phyloP scores from a whole-genome alignment of 2,113 vertebrate genomes.

The Eudyptes chrysolophus region DNA sequence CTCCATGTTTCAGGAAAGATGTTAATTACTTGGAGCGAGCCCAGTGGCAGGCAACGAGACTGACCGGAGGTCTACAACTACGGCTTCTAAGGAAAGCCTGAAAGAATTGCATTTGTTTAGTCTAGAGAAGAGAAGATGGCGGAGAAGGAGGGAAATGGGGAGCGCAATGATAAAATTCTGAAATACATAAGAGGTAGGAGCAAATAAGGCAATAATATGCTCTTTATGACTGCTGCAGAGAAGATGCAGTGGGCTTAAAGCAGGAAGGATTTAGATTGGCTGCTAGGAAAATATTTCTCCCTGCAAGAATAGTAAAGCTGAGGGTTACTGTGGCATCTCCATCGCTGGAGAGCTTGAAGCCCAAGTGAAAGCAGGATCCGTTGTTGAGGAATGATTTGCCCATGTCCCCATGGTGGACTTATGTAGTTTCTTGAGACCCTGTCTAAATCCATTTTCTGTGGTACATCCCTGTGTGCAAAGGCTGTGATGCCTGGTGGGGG shows the following conservation, averaged over 20 bases:
- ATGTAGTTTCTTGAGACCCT: not conserved
- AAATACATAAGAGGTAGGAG: not conserved
- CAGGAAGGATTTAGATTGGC: not conserved
- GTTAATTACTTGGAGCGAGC: not conserved
- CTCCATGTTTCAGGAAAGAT: not conserved
- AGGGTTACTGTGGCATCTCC: not conserved
- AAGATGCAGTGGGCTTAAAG: not conserved
- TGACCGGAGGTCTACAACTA: not conserved
- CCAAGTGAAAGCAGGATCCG: accelerated
- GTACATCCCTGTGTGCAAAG: accelerated
- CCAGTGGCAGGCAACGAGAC: not conserved
- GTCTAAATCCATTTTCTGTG: not conserved
- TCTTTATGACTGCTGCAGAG: not conserved
- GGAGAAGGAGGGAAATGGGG: not conserved
- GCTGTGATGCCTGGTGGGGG: not conserved
- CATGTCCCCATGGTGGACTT: not conserved
- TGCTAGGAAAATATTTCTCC: not conserved
- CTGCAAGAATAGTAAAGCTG: not conserved
- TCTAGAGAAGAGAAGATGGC: not conserved
- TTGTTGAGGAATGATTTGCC: not conserved
- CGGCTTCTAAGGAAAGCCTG: not conserved
- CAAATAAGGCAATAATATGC: not conserved
- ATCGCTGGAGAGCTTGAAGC: not conserved
- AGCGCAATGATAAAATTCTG: not conserved
- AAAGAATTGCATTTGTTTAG: not conserved